These are phyloP conservation scores for Pelobates fuscus DNA, from an alignment of 2,113 vertebrate genomes.

Conservation along the genomic window DNA sequence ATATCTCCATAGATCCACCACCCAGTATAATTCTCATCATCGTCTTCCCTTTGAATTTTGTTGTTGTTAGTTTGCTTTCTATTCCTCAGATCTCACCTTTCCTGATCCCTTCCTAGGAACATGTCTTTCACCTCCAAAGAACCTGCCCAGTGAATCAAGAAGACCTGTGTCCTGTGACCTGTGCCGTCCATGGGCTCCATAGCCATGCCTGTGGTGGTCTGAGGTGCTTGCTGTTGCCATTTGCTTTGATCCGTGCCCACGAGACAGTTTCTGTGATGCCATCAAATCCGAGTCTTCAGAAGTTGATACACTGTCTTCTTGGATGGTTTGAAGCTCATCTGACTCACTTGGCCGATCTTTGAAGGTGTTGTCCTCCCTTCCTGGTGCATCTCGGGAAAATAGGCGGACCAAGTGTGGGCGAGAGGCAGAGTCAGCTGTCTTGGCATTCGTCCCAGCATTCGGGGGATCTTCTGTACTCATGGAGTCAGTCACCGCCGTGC, in stretches of 20 bases:
- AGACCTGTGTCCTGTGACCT: constrained; percentile 89
- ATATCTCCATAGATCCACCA: neutral
- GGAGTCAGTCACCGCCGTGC: constrained; percentile 91
- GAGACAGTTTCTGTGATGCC: constrained; percentile 84
- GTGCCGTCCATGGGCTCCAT: constrained; percentile 78
- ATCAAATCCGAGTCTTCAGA: constrained; percentile 79
- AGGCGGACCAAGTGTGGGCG: constrained; percentile 99
- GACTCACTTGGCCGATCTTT: constrained; percentile 98
- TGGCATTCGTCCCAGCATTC: constrained; percentile 80
- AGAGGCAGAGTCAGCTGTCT: constrained; percentile 82
- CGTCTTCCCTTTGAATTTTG: constrained; percentile 48
- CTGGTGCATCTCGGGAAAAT: constrained; percentile 99
- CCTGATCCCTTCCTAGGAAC: constrained; percentile 83
- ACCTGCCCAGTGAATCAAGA: constrained; percentile 93
- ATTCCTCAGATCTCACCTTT: constrained; percentile 92
- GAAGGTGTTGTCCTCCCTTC: constrained; percentile 99
- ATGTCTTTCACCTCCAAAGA: constrained; percentile 94
- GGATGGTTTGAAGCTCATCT: constrained; percentile 97
- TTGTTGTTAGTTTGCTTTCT: constrained; percentile 58
- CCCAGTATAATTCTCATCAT: neutral
- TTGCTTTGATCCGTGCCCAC: constrained; percentile 74
- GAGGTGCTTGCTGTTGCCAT: constrained; percentile 91
- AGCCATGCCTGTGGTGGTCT: constrained; percentile 81
- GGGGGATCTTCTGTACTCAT: constrained; percentile 78
- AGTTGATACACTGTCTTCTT: constrained; percentile 84